A percentile compares a stretch with the other conserved stretches of the same genome.
phyloP scores from a whole-genome alignment of 2,797 vertebrate genomes.

The Buphagus erythrorhynchus region DNA sequence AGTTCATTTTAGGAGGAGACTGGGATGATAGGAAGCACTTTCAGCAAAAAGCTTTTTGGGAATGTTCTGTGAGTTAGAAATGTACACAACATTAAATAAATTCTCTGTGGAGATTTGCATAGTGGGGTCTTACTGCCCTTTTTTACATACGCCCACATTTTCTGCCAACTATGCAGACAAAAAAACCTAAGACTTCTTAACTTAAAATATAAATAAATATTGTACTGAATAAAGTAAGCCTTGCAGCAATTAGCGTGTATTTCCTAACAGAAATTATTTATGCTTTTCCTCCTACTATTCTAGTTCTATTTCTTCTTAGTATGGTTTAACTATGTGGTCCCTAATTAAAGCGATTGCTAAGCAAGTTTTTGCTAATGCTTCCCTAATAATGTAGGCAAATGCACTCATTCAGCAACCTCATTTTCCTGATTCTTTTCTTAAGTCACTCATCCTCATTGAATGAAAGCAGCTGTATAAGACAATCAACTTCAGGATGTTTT shows the following conservation, averaged over 20 bases:
- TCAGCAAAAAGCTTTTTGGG: neutral
- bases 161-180: neutral
- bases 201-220: neutral
- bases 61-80: neutral
- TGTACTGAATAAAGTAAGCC: neutral
- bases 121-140: neutral
- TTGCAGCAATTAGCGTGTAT: neutral
- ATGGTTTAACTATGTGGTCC: neutral
- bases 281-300: neutral
- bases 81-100: neutral
- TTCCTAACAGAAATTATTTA: neutral
- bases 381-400: neutral
- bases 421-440: neutral
- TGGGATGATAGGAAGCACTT: fast-evolving
- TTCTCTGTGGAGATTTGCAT: neutral
- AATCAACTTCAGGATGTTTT: neutral
- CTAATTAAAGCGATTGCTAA: neutral
- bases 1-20: neutral
- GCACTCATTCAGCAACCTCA: neutral
- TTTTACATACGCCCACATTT: neutral
- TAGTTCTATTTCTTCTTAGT: neutral
- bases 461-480: neutral
- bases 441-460: neutral
- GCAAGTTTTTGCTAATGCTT: neutral
- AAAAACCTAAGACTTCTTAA: neutral